Percentiles rank a stretch among this genome's conserved stretches.
Evolutionary conservation across 1,140 invertebrate genomes (phyloP).

Genomic region (Sycophila sp.): DNA sequence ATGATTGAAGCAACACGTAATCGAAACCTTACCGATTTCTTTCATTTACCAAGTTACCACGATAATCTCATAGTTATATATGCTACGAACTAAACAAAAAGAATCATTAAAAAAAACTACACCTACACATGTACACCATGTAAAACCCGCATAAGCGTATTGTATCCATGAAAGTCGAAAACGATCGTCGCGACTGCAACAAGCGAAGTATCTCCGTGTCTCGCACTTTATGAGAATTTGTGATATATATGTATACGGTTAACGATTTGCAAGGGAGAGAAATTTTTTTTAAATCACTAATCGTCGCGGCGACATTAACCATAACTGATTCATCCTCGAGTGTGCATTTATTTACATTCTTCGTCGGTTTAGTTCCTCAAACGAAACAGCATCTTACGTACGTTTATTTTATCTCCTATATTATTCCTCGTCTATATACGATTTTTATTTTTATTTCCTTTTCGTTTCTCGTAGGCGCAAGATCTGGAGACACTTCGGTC

Average conservation of each 20-base stretch:
- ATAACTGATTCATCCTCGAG: neutral
- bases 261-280: neutral
- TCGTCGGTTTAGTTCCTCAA: constrained; percentile 29
- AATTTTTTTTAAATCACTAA: constrained; percentile 2
- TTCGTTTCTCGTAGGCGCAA: neutral
- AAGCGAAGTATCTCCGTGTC: constrained; percentile 21
- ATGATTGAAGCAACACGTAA: neutral
- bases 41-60: constrained; percentile 40
- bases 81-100: constrained; percentile 15
- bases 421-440: too few species aligned
- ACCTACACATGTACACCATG: neutral
- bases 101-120: neutral
- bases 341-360: constrained; percentile 36
- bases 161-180: constrained; percentile 31
- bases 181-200: neutral
- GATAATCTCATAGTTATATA: constrained; percentile 26
- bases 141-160: constrained; percentile 9
- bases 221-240: neutral
- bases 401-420: neutral
- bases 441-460: neutral
- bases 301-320: neutral
- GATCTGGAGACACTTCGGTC: constrained; percentile 31
- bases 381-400: neutral
- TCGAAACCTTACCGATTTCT: constrained; percentile 4
- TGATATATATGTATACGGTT: too few species aligned